Evolutionary conservation across 2,797 vertebrate species (phyloP), one percentile per base, ranked within the genome.

Genomic region (Smutsia temminckii): DNA sequence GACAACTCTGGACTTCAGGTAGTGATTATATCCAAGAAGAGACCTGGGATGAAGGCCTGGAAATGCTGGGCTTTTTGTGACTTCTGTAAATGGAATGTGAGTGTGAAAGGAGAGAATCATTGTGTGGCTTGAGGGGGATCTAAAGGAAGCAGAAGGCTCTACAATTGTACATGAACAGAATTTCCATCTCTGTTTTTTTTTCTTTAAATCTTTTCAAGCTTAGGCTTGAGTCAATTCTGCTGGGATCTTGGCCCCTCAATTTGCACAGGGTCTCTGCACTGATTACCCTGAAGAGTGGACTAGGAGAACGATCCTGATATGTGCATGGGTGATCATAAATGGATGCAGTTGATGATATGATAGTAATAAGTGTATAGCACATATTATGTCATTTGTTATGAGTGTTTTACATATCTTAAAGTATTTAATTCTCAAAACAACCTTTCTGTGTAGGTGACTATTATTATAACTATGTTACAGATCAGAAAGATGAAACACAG

Each of bases 221-320:
- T 57, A 81, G 85, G 11, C 17, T 72, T 92, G 25, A 95, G 80
- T 85, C 63, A 88, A 27, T 72, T 96, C 75, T 96, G 40, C 75
- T 96, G 63, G 57, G 75, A 95, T 90, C 57, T 77, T 59, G n/a
- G 49, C 75, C 74, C 53, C 68, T 91, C 53, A 90, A 2, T 94
- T 93, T 96, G 23, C 34, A 32, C 13, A 79, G 51, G 64, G n/a
- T 92, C 40, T 89, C 32, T 91, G 55, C 8, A 32, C 34, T 86
- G 89, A 91, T 91, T 93, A 10, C 66, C 69, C 46, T 46, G 61
- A 85, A 55, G 74, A 84, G 66, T 92, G 78, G 74, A 23, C 90
- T 94, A 42, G 13, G 46, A 92, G 29, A 85, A 78, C 85, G 40
- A 75, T 93, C 49, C 72, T 87, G 74, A 59, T 13, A 1, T 64